phyloP scores from a whole-genome alignment of 2,888 invertebrate genomes.

The Campaea margaritaria region DNA sequence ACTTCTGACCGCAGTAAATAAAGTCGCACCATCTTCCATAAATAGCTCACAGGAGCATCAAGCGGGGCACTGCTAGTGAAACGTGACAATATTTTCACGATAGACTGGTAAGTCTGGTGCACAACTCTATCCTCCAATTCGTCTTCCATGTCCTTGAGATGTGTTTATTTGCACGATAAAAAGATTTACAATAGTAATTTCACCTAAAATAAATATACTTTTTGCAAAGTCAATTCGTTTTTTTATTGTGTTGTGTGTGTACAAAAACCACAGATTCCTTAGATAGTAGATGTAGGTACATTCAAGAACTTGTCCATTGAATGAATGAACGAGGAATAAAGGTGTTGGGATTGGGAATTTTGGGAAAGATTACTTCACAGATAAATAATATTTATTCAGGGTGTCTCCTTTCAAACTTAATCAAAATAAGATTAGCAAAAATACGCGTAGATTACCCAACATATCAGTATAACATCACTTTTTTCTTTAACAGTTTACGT shows the following conservation, averaged over 20 bases:
- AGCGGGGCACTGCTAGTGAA: constrained; percentile 92
- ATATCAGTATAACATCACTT: no score
- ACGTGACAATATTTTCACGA: constrained; percentile 93
- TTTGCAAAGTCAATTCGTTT: constrained; percentile 15
- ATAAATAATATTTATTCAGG: no score
- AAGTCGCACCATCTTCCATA: constrained; percentile 91
- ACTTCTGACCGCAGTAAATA: constrained; percentile 93
- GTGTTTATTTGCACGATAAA: constrained; percentile 32
- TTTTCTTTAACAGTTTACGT: no score
- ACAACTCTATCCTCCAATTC: constrained; percentile 95
- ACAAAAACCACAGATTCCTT: no score
- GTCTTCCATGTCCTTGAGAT: constrained; percentile 91
- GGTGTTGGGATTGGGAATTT: no score
- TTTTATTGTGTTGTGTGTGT: constrained; percentile 16
- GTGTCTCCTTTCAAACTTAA: no score
- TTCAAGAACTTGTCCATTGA: no score
- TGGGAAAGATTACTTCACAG: no score
- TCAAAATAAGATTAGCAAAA: no score
- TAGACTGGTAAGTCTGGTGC: constrained; percentile 94
- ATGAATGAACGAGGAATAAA: no score
- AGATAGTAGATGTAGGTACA: no score
- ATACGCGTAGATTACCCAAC: no score
- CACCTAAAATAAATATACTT: constrained; percentile 17
- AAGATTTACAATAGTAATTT: constrained; percentile 16
- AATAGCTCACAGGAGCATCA: constrained; percentile 90